Evolutionary conservation across 2,797 vertebrate species (phyloP).

Genomic region (Diplodus puntazzo): DNA sequence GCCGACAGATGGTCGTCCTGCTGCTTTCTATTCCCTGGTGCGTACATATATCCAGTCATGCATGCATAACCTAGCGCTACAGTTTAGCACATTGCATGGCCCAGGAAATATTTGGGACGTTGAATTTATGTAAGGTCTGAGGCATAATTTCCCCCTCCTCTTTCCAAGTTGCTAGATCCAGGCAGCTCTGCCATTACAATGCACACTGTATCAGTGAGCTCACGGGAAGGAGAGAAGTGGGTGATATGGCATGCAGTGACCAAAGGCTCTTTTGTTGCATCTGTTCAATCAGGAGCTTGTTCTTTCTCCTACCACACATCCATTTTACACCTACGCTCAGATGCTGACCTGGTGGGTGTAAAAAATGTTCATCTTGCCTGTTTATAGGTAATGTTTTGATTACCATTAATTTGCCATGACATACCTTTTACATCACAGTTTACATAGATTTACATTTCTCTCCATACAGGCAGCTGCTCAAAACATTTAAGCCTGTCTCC

Average conservation of each 20-base stretch:
- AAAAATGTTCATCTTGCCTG: background rate
- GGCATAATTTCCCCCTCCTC: constrained; percentile 22
- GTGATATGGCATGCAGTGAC: constrained; percentile 62
- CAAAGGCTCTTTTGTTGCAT: constrained; percentile 73
- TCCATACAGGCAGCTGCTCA: background rate
- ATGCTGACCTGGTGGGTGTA: constrained; percentile 20
- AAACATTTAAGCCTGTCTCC: background rate
- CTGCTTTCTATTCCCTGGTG: constrained; percentile 25
- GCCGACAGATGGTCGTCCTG: constrained; percentile 52
- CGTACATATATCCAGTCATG: constrained; percentile 22
- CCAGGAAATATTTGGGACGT: constrained; percentile 33
- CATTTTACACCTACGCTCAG: constrained; percentile 40
- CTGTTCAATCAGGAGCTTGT: constrained; percentile 61
- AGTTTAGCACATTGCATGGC: constrained; percentile 26
- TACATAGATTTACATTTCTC: background rate
- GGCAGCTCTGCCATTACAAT: constrained; percentile 58
- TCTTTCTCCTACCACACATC: constrained; percentile 40
- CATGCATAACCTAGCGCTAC: constrained; percentile 14
- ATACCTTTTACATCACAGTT: background rate
- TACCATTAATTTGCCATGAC: background rate
- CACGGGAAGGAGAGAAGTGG: constrained; percentile 64
- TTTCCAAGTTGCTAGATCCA: constrained; percentile 40
- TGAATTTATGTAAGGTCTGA: constrained; percentile 40
- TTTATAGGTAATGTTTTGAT: background rate
- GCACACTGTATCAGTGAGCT: constrained; percentile 58